Evolutionary conservation across 2,113 vertebrate genomes (phyloP), one percentile per base, ranked within the genome.

Genomic region (Aythya baeri): DNA sequence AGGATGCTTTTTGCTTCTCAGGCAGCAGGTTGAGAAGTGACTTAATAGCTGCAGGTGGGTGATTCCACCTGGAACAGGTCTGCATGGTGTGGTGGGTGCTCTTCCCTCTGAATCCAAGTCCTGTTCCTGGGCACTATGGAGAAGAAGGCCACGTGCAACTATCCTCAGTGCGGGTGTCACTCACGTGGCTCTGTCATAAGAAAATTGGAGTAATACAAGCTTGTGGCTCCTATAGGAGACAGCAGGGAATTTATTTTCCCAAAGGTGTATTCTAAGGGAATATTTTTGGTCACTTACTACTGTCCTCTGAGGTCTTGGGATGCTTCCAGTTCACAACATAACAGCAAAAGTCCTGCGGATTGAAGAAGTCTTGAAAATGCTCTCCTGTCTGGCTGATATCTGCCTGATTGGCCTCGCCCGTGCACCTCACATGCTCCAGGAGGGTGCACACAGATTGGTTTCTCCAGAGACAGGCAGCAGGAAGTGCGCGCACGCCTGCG

Each of bases 151-250:
- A 81, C n/a, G 20, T 86, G 36, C 25, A 77, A 23, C 77, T 58
- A 58, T 63, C 25, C 46, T 78, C 50, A 21, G 4, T 18, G 17
- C 59, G 6, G 17, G 34, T 83, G 50, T 52, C n/a, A 38, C 5
- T 11, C 58, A 38, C 0, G 0, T 34, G 25, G 22, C 4, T 68
- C 49, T 49, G 12, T 57, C 43, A 75, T 65, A 22, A 18, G 26
- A 78, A 72, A 29, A 27, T 7, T 11, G 59, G 13, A 58, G 14
- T 21, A 86, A 61, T n/a, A 49, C 17, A 65, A 79, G 21, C 12
- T 75, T 1, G 0, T 2, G 1, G 23, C 25, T 91, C 15, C 23
- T 86, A 26, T 52, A 86, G 32, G 16, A 70, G 6, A 14, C 54
- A 44, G 72, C 38, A 44, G 58, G 54, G 54, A 74, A 58, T 58